Evolutionary conservation across 2,888 invertebrate species (phyloP), one percentile per base, ranked within the genome.

Genomic region (Orchesellides sinensis): DNA sequence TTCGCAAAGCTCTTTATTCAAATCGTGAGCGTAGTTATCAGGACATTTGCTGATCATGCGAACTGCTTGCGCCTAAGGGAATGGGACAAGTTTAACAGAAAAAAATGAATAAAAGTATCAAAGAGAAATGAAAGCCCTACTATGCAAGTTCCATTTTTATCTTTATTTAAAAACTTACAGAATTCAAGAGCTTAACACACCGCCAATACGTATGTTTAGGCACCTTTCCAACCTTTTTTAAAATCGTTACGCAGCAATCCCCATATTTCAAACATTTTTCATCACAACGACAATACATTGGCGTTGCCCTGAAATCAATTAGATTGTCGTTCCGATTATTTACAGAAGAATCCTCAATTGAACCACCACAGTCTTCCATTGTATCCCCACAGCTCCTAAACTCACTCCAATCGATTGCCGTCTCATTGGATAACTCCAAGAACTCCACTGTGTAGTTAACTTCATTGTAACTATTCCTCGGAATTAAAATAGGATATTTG

Each of bases 21-120:
- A 3, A 65, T 54, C 47, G 29, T 70, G 35, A 10, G 29, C 52
- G n/a, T 77, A 78, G 27, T 52, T 6, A 0, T 32, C n/a, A 3
- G 82, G 79, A 59, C 87, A 87, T 45, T 70, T 78, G 47, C 85
- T 87, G 10, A 85, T 83, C 87, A 87, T 87, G 21, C 83, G 49
- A 1, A 80, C 83, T 56, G 82, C 80, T 2, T 61, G 8, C n/a
- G 25, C 73, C 86, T 86, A n/a, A n/a, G n/a, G n/a, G n/a, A n/a
- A n/a, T n/a, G n/a, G n/a, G n/a, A n/a, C n/a, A 40, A 40, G n/a
- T 5, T 40, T 40, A 40, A 40, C 2, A 40, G 10, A 8, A 40
- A 40, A 5, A 10, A 40, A 40, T 2, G 10, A 10, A 40, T n/a
- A 2, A 40, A 40, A 40, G n/a, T 32, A 10, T 32, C 32, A 32